phyloP scores from a whole-genome alignment of 2,113 vertebrate species.

The Eulacestoma nigropectus region DNA sequence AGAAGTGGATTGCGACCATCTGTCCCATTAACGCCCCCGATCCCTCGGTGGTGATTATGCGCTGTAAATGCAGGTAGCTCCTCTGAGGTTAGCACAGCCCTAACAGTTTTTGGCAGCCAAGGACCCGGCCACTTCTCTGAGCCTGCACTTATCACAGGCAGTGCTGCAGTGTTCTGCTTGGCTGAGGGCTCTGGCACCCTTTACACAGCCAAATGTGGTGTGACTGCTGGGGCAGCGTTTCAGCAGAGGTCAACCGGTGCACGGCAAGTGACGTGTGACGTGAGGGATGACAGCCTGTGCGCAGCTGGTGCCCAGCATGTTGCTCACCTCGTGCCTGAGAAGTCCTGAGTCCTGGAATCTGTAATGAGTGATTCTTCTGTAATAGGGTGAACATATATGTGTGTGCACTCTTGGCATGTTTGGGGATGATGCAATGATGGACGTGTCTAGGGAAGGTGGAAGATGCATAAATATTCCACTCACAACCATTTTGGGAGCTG shows the following conservation, averaged over 20 bases:
- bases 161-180: background rate
- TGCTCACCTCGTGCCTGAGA: background rate
- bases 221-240: background rate
- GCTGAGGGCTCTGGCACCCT: background rate
- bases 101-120: background rate
- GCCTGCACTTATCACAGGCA: background rate
- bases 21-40: background rate
- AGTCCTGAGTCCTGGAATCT: background rate
- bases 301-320: background rate
- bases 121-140: background rate
- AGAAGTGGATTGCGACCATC: slow-evolving; percentile 3
- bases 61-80: background rate
- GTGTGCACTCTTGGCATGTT: background rate
- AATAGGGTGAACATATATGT: background rate
- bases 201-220: background rate
- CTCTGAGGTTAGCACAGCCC: background rate
- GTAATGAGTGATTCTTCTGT: background rate
- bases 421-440: background rate
- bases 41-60: background rate
- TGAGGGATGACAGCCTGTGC: background rate
- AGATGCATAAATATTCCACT: background rate
- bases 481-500: background rate
- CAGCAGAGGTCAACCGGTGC: background rate
- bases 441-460: background rate
- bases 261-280: background rate